phyloP scores from a whole-genome alignment of 2,888 invertebrate genomes.

The Apamea crenata region DNA sequence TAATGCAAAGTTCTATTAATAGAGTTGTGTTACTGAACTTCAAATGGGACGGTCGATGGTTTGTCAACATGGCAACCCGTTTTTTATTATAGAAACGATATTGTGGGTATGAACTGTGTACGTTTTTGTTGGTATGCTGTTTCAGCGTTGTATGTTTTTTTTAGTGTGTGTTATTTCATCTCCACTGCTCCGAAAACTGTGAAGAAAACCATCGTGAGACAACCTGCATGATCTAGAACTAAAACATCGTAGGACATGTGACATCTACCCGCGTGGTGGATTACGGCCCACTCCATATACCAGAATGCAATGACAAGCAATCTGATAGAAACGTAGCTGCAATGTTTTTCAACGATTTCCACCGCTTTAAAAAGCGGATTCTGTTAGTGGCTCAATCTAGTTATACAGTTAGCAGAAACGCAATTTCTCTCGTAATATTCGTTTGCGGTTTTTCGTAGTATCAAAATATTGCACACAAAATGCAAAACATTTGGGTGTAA shows the following conservation, averaged over 20 bases:
- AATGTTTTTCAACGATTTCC: constrained; percentile 47
- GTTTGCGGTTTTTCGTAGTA: not conserved
- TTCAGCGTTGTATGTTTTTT: not conserved
- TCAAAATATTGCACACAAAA: not conserved
- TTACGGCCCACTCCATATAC: too few species aligned
- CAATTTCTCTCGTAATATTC: constrained; percentile 12
- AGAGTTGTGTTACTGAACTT: constrained; percentile 56
- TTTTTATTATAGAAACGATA: constrained; percentile 6
- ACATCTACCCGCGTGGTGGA: too few species aligned
- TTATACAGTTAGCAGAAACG: constrained; percentile 7
- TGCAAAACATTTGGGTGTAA: not conserved
- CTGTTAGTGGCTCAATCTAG: constrained; percentile 29
- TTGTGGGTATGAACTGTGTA: not conserved
- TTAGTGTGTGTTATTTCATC: too few species aligned
- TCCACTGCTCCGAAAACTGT: too few species aligned
- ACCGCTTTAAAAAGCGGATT: constrained; percentile 32
- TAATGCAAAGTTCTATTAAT: constrained; percentile 52
- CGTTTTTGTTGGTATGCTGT: constrained; percentile 6
- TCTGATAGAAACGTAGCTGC: constrained; percentile 23
- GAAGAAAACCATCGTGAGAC: too few species aligned
- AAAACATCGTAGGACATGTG: too few species aligned
- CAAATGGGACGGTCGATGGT: constrained; percentile 35
- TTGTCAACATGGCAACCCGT: constrained; percentile 22
- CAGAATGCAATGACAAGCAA: constrained; percentile 25
- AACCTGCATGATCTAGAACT: too few species aligned